Base-by-base conservation (phyloP, 2,797 vertebrate species). In the Sphenopsis melanotis region DNA sequence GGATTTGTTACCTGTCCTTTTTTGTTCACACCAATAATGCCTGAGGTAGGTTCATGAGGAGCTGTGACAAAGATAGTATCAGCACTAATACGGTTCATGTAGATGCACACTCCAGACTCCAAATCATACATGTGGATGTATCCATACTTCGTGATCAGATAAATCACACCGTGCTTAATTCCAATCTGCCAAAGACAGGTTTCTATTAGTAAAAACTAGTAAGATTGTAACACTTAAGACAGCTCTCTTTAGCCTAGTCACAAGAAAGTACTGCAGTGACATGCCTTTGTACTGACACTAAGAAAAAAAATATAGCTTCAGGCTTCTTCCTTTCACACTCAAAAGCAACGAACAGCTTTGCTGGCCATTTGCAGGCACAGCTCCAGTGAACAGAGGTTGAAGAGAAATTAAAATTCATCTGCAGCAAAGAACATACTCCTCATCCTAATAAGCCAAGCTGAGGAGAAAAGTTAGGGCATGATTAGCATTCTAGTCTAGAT, bases 11-110 rank as follows among this genome's bases (percentile, higher is more conserved):
- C 99, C 98, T 99, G 99, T 82, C 99, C 99, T 97, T 99, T 99
- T 97, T 99, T 99, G 97, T 99, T 99, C 92, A 99, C 99, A n/a
- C 99, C 99, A 55, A 99, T 99, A 89, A 99, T 99, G 92, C 99
- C 99, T 17, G 99, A 99, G 81, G 98, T 99, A 96, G 98, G 98
- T 97, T 99, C 99, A 17, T 99, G 98, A 60, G 98, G 97, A 29
- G 99, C 98, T 4, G 99, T 99, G n/a, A 99, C 99, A 96, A 99
- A 99, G 94, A 99, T 98, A 50, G 99, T 99, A 94, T 99, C 99
- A 30, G 99, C 98, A 81, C 99, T 99, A 96, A 99, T 99, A 85
- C 98, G 98, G 93, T 99, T 99, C 99, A 99, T 99, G 96, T 99
- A 99, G 97, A 99, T 99, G 84, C 99, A 99, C 59, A 98, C 98